Conservation (phyloP, 1,140 invertebrate genomes). For the Drosophila virilis region DNA sequence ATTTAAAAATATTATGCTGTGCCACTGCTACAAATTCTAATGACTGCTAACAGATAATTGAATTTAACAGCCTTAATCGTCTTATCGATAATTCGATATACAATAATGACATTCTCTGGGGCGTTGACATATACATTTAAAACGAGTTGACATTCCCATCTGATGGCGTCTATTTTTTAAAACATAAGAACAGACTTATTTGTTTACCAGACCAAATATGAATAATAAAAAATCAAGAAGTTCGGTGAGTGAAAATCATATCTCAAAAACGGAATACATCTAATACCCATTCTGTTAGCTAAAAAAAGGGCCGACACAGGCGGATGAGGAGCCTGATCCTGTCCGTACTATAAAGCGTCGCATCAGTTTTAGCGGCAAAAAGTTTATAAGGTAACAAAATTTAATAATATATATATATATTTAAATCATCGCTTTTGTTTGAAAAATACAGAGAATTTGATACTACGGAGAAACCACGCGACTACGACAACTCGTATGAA, state of each 20-base stretch:
- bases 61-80: not conserved
- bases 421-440: too few relatives aligned
- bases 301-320: slow-evolving; percentile 9
- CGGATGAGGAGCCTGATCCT: slow-evolving; percentile 23
- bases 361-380: slow-evolving; percentile 72
- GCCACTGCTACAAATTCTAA: not conserved
- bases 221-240: slow-evolving; percentile 50
- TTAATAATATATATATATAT: not conserved
- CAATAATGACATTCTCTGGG: not conserved
- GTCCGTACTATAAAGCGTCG: slow-evolving; percentile 46
- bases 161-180: slow-evolving; percentile 41
- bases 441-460: slow-evolving; percentile 47
- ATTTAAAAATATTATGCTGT: too few relatives aligned
- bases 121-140: not conserved
- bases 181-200: slow-evolving; percentile 13
- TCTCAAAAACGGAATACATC: not conserved
- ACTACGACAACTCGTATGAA: slow-evolving; percentile 67
- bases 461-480: slow-evolving; percentile 46
- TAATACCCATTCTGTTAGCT: slow-evolving; percentile 24
- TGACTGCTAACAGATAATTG: not conserved
- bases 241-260: slow-evolving; percentile 38
- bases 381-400: slow-evolving; percentile 49
- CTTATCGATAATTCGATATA: slow-evolving; percentile 8
- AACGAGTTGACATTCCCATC: slow-evolving; percentile 20
- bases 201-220: slow-evolving; percentile 40